phyloP scores from a whole-genome alignment of 2,797 vertebrate genomes.

The Acrossocheilus fasciatus region DNA sequence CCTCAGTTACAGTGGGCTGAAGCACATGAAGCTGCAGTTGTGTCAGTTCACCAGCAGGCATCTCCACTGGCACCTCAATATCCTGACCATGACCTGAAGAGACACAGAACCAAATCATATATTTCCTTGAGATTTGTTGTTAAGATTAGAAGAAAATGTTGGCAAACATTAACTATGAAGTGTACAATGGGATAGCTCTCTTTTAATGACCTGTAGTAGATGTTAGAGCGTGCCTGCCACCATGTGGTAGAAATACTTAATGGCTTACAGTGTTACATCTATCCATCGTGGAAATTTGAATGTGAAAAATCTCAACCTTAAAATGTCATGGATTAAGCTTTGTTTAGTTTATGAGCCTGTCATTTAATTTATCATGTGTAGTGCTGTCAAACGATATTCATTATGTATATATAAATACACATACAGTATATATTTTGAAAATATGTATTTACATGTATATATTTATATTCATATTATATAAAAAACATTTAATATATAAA shows the following conservation, averaged over 20 bases:
- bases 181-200: neutral
- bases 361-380: neutral
- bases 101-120: conserved; percentile 7
- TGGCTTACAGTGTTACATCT: neutral
- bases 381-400: neutral
- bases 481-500: too few relatives aligned
- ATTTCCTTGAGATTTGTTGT: neutral
- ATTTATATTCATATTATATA: too few relatives aligned
- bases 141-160: conserved; percentile 9
- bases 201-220: neutral
- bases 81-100: conserved; percentile 75
- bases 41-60: conserved; percentile 74
- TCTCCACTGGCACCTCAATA: conserved; percentile 71
- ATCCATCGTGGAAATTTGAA: neutral
- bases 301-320: neutral
- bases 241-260: conserved; percentile 65
- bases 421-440: neutral
- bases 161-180: neutral
- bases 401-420: neutral
- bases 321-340: neutral
- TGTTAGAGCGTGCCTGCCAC: conserved; percentile 68
- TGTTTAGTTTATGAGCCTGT: neutral
- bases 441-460: neutral
- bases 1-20: conserved; percentile 82
- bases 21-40: conserved; percentile 82